These are phyloP conservation scores for Plemyria rubiginata DNA, from an alignment of 2,888 invertebrate species.

Conservation along the genomic window DNA sequence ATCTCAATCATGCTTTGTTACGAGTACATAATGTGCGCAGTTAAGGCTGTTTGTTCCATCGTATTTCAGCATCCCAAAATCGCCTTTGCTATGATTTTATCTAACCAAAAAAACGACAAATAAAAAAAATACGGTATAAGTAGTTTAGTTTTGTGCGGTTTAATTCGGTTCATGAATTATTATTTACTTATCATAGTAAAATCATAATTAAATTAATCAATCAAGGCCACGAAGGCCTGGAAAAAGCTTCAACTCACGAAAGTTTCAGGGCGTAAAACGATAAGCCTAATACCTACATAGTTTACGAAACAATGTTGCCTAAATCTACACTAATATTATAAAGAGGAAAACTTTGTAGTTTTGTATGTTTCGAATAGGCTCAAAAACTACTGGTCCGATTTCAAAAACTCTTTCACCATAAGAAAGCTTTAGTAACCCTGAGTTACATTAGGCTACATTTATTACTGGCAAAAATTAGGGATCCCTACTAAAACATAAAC, in stretches of 20 bases:
- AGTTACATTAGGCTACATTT: too few relatives aligned
- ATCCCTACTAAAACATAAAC: too few relatives aligned
- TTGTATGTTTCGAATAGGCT: too few relatives aligned
- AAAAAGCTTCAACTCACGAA: not conserved
- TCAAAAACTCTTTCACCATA: too few relatives aligned
- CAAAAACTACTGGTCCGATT: too few relatives aligned
- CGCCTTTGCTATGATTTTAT: too few relatives aligned
- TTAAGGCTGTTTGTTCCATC: constrained; percentile 9
- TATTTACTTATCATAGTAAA: not conserved
- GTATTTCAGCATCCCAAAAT: constrained; percentile 3
- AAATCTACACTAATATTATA: too few relatives aligned
- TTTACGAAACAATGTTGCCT: not conserved
- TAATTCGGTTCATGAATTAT: not conserved
- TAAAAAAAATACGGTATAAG: not conserved
- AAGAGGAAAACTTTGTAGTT: too few relatives aligned
- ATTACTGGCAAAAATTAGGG: too few relatives aligned
- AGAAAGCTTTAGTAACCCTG: too few relatives aligned
- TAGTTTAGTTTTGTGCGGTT: not conserved
- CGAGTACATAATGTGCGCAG: constrained; percentile 13
- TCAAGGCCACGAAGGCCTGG: not conserved
- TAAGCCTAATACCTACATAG: too few relatives aligned
- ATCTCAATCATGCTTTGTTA: constrained; percentile 18
- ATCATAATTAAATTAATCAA: not conserved
- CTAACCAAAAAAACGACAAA: not conserved
- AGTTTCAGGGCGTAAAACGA: constrained; percentile 13